Conservation (phyloP, 2,797 vertebrate genomes). For the Odontamblyopus lacepedii region DNA sequence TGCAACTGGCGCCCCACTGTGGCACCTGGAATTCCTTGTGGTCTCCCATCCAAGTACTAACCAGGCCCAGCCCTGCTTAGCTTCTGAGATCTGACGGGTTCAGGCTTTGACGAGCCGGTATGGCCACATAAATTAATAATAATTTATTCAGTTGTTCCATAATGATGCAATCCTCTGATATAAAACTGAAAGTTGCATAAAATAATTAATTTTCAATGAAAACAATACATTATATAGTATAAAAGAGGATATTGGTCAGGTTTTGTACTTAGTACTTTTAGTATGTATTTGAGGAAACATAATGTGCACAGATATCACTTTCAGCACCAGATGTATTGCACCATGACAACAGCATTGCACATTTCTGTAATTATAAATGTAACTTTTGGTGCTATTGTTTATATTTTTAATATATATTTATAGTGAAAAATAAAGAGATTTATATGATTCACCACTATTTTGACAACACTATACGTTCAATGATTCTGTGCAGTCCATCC, state of each 20-base stretch:
- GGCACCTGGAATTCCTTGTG: too few species aligned
- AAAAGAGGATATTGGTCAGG: neutral
- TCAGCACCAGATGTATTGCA: neutral
- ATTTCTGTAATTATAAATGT: constrained; percentile 11
- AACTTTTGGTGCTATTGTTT: constrained; percentile 13
- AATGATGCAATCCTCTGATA: neutral
- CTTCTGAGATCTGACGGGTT: too few species aligned
- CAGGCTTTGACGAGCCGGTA: too few species aligned
- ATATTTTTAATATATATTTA: constrained; percentile 11
- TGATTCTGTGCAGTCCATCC: neutral
- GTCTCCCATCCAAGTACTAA: too few species aligned
- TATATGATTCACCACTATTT: neutral
- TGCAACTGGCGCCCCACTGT: too few species aligned
- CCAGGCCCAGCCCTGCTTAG: too few species aligned
- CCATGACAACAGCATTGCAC: neutral
- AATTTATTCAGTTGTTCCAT: neutral
- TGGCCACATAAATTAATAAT: too few species aligned
- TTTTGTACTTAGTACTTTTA: neutral
- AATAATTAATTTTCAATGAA: neutral
- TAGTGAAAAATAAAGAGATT: constrained; percentile 22
- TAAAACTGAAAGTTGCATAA: neutral
- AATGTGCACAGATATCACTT: neutral
- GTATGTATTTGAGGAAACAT: neutral
- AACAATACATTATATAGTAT: neutral
- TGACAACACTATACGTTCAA: neutral